Base-by-base conservation (phyloP, 2,797 vertebrate genomes). In the Knipowitschia caucasica region DNA sequence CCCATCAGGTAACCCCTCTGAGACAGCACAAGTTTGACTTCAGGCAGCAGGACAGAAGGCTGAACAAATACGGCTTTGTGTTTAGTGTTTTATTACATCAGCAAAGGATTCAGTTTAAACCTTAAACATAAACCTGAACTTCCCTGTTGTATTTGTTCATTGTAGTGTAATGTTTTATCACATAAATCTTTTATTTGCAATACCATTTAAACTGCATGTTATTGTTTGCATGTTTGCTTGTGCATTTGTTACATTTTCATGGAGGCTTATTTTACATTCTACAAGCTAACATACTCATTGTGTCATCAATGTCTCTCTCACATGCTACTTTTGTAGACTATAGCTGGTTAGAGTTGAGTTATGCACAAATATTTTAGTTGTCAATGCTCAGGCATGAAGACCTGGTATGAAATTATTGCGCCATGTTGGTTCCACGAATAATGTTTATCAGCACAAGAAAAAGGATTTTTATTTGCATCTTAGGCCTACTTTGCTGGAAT, bases 1-100 rank as follows among this genome's bases (percentile, higher is more conserved):
- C 91, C 94, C 95, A 92, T 92, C 95, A 97, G 95, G 96, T 98
- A 98, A 96, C 85, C 78, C 84, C 81, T 82, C 83, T 81, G 69
- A 78, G 81, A 71, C 76, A 84, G 82, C 78, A 79, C 71, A 69
- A 87, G 71, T 82, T 88, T 77, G 79, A 80, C 85, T 72, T 62
- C 71, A 71, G 69, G 70, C 83, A 76, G 81, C 85, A 75, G 85
- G 74, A 53, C 71, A 76, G 64, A 59, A 86, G 69, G 67, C 75
- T 65, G 82, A 85, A 81, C 69, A 77, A 65, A 54, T 70, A 67
- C 58, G 57, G 10, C 47, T 8, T 59, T 63, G 68, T 49, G 50
- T 56, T 39, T 43, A 36, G n/a, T n/a, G n/a, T 45, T 40, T 60
- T 55, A 44, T 64, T 59, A 52, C 69, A 70, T 58, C 24, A 33